phyloP scores from a whole-genome alignment of 2,888 invertebrate genomes.

The Melanophora roralis region DNA sequence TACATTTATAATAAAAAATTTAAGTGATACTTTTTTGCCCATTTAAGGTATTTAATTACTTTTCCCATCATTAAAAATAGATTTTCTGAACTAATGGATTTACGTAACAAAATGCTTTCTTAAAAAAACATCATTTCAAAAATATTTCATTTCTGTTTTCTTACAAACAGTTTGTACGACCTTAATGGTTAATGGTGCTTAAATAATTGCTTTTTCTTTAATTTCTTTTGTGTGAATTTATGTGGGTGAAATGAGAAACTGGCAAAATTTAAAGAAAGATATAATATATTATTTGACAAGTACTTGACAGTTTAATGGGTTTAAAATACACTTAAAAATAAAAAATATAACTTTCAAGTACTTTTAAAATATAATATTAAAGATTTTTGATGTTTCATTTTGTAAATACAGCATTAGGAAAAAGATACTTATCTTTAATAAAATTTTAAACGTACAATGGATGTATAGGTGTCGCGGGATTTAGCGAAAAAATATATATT shows the following conservation, averaged over 20 bases:
- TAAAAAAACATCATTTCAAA: too few species aligned
- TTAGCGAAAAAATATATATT: too few species aligned
- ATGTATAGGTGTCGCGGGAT: too few species aligned
- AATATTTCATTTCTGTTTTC: neutral
- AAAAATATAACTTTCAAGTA: constrained; percentile 12
- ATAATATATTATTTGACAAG: constrained; percentile 44
- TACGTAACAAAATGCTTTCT: too few species aligned
- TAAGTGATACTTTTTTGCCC: too few species aligned
- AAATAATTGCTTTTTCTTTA: neutral
- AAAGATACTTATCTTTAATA: too few species aligned
- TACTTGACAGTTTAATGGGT: constrained; percentile 46
- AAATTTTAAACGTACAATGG: too few species aligned
- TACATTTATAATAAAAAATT: too few species aligned
- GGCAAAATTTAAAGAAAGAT: constrained; percentile 15
- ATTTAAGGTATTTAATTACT: neutral
- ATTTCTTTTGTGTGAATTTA: neutral
- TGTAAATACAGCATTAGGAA: too few species aligned
- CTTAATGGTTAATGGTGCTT: constrained; percentile 5
- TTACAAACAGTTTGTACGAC: neutral
- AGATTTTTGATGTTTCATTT: too few species aligned
- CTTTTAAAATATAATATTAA: too few species aligned
- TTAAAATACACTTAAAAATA: neutral
- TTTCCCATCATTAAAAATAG: neutral
- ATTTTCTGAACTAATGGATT: neutral
- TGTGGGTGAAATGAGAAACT: constrained; percentile 11